phyloP scores from a whole-genome alignment of 2,113 vertebrate genomes.

The Herpailurus yagouaroundi region DNA sequence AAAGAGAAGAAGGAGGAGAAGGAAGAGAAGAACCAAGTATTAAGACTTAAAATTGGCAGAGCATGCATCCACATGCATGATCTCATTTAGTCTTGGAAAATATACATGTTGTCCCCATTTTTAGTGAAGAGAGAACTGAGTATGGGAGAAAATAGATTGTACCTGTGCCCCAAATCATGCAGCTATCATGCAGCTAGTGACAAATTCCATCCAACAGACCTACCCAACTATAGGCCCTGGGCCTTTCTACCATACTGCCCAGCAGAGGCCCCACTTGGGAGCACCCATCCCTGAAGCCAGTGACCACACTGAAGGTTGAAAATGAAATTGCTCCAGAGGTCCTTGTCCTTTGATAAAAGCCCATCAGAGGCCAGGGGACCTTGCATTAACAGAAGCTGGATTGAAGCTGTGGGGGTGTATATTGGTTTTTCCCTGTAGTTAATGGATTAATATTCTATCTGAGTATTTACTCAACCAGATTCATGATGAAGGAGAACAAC shows the following conservation, averaged over 20 bases:
- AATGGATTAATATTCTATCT: conserved; percentile 1
- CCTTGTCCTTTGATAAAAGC: neutral
- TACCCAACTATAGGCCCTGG: neutral
- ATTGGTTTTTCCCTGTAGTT: conserved; percentile 38
- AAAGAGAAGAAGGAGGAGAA: neutral
- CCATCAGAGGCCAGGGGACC: neutral
- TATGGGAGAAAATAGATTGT: neutral
- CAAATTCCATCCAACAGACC: neutral
- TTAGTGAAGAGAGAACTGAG: neutral
- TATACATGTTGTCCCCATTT: neutral
- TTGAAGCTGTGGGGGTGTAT: neutral
- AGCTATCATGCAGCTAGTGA: neutral
- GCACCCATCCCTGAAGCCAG: neutral
- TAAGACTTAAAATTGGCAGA: neutral
- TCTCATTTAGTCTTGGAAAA: neutral
- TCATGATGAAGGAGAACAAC: neutral
- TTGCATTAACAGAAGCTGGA: neutral
- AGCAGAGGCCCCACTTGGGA: neutral
- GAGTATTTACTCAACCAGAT: neutral
- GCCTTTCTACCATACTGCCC: neutral
- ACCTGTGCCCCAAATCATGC: neutral
- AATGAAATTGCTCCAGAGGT: neutral
- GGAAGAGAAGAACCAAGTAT: neutral
- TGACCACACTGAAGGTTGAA: neutral
- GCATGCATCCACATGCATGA: neutral